Evolutionary conservation across 2,113 vertebrate species (phyloP), one percentile per base, ranked within the genome.

Genomic region (Odontophorus gujanensis): DNA sequence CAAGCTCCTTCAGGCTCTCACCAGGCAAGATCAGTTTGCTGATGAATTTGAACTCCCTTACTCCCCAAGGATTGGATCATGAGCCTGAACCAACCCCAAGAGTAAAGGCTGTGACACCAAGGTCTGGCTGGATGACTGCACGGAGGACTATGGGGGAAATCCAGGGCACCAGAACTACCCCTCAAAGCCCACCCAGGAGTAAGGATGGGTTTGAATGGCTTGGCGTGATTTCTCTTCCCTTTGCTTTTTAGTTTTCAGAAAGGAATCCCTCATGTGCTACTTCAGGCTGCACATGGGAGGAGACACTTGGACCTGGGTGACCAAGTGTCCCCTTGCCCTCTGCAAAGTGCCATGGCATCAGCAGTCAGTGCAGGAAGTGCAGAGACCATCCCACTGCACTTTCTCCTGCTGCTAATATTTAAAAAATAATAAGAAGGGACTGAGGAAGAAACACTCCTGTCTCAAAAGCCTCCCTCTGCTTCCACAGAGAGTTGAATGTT

Each of bases 341-440:
- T 34, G 12, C 8, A 3, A 20, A 81, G 57, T 18, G 5, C 21
- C 6, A 0, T 1, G 1, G 21, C n/a, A 45, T 15, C 40, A 9
- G 5, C 30, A 1, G 25, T 48, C 55, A 12, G 2, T 53, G 47
- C 18, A 43, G 45, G 48, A 62, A 36, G 57, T 0, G 2, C 28
- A 11, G 38, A 24, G 15, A 76, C 71, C 21, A 3, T 67, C 72
- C 53, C 5, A 0, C 61, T 74, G 73, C 7, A 38, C 58, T 14
- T 82, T 40, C 47, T 48, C 24, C 34, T 22, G 26, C 7, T 74
- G 30, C 22, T 85, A 40, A 16, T 57, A 61, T 72, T 74, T 51
- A 0, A 25, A 28, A 42, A 22, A 32, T 11, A 32, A 57, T 11
- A 11, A 53, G 7, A n/a, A n/a, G 6, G 19, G 53, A 36, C 28